A percentile compares a stretch with the other conserved stretches of the same genome.
Conservation (phyloP, 2,888 invertebrate species). For the Camponotus fellah region DNA sequence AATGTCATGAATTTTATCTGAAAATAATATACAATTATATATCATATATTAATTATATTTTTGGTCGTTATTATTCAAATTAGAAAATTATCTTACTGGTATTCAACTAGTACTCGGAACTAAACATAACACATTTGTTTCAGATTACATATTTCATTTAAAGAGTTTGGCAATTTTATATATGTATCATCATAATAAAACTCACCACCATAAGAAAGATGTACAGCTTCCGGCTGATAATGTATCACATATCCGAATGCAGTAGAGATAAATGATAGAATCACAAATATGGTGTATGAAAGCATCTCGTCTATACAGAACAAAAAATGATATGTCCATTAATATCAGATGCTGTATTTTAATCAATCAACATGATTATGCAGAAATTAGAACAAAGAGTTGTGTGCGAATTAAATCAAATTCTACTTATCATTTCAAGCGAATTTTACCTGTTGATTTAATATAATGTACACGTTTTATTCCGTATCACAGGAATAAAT, state of each 20-base stretch:
- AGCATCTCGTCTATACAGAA: not conserved
- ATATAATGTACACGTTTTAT: not conserved
- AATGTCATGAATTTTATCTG: constrained; percentile 90
- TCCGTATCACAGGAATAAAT: not conserved
- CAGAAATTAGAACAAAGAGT: constrained; percentile 17
- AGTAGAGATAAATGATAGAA: constrained; percentile 32
- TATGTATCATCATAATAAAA: not conserved
- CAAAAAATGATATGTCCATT: not conserved
- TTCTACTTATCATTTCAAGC: not conserved
- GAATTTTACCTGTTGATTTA: not conserved
- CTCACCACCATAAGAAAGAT: constrained; percentile 89
- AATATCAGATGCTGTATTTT: not conserved
- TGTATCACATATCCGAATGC: constrained; percentile 41
- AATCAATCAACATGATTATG: not conserved
- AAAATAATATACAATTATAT: constrained; percentile 56
- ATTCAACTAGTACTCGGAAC: not conserved
- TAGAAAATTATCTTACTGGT: not conserved
- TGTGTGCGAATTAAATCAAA: not conserved
- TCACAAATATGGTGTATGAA: not conserved
- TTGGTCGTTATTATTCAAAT: not conserved
- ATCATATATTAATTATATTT: not conserved
- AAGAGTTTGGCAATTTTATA: not conserved
- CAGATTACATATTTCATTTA: not conserved
- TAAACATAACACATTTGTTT: not conserved
- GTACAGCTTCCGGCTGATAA: constrained; percentile 89